Base-by-base conservation (phyloP, 2,888 invertebrate species). In the Chaitophorus viminalis region DNA sequence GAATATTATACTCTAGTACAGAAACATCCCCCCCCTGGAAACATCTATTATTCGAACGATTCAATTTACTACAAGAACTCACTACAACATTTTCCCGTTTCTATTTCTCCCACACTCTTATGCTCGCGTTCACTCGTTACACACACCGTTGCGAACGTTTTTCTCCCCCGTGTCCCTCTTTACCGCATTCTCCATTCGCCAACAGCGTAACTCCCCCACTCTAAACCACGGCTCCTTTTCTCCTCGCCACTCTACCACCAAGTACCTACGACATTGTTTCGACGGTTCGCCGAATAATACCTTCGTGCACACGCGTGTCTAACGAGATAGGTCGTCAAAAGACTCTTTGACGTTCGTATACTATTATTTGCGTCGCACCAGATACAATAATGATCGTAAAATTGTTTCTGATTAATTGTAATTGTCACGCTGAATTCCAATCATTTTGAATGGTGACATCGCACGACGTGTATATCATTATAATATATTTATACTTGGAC, bases 51-150 rank as follows among this genome's bases (percentile, higher is more conserved):
- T 65, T 9, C 72, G 33, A 33, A 82, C 82, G 33, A 54, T 82
- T 82, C 82, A 33, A 82, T 82, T 82, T 52, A 11, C 81, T 25
- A 81, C 82, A 33, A 72, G 72, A n/a, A 82, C 82, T 72, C 3
- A 68, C 29, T n/a, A 14, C 25, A 68, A 68, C 68, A n/a, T 60
- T 60, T 60, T 25, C n/a, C 68, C 68, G 29, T 68, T 29, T 25
- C n/a, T n/a, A 29, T 68, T 3, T n/a, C 11, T 29, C 29, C 68
- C 1, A 3, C 60, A 18, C 60, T 3, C n/a, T 25, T 4, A 25
- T n/a, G n/a, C n/a, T n/a, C 68, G 2, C 60, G 5, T 3, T 68
- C 68, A 9, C 29, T 68, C 68, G 29, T 29, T 8, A 68, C 9
- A 29, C 65, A 54, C 60, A 21, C 60, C 25, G 8, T 46, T 46